Evolutionary conservation across 2,797 vertebrate genomes (phyloP), one percentile per base, ranked within the genome.

Genomic region (Telmatherina bonti): DNA sequence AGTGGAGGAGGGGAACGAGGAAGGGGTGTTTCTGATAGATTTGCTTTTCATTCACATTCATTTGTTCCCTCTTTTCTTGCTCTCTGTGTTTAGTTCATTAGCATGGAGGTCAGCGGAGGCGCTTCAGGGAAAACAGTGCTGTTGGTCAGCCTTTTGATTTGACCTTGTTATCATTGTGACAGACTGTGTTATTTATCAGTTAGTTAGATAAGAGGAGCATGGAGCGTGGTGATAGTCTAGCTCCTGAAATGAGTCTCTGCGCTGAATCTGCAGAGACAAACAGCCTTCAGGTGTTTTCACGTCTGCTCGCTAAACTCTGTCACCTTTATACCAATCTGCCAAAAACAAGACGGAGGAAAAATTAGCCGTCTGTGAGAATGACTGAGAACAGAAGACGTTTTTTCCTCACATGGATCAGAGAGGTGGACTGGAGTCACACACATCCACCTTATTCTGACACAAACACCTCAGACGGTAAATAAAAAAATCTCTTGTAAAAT

Each of bases 21-120:
- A 78, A 74, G 89, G 82, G 91, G 92, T 92, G 91, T 93, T 92
- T 91, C 86, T 91, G 89, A 91, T 93, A 93, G 93, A 93, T 93
- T 92, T 93, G 91, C 89, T 86, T 92, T 93, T 93, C 91, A 93
- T 94, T 94, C 92, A 93, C 93, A 93, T 94, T 93, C 91, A 93
- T 94, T 91, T 89, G 72, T 84, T 78, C 75, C 52, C 67, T 79
- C 55, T 76, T 67, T 75, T 72, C 75, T 68, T 66, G 22, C 75
- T 62, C 62, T 72, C 78, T 77, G 59, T 90, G 88, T 93, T 90
- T 89, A 86, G 85, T 88, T 91, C 92, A 92, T 91, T 90, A 91
- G 87, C 88, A 86, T 73, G 79, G 88, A 88, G 90, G 90, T 92
- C 89, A 88, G 78, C 0, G 77, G 56, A 62, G 66, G 79, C 72